These are phyloP conservation scores for Monodelphis domestica DNA, from an alignment of 2,797 vertebrate species.

Conservation along the genomic window DNA sequence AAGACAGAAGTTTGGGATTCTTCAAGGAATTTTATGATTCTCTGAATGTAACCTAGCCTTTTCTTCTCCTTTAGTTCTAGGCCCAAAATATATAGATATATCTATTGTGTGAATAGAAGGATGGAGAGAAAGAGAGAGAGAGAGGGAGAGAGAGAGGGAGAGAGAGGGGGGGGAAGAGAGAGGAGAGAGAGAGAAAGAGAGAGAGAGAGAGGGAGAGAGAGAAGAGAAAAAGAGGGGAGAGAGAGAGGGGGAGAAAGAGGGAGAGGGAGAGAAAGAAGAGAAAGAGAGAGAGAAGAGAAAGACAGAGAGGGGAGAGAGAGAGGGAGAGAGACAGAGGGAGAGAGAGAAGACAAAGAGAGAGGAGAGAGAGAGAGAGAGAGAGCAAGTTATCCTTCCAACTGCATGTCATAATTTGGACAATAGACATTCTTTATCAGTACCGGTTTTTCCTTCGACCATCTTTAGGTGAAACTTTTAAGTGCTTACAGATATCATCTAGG, in stretches of 20 bases:
- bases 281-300: too few species aligned
- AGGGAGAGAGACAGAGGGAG: neutral
- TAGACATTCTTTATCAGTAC: neutral
- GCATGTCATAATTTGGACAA: neutral
- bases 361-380: neutral
- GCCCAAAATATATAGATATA: neutral
- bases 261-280: too few species aligned
- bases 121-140: too few species aligned
- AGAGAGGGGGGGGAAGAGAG: too few species aligned
- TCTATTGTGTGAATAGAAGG: neutral
- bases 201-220: neutral
- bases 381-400: neutral
- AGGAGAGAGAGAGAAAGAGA: too few species aligned
- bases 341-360: too few species aligned
- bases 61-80: neutral
- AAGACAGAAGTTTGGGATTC: neutral
- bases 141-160: too few species aligned
- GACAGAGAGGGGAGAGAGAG: too few species aligned
- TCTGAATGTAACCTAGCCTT: neutral
- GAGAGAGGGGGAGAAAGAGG: neutral
- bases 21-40: neutral
- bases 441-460: neutral
- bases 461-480: neutral
- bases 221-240: too few species aligned
- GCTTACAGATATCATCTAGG: neutral